Percentiles rank a stretch among this genome's conserved stretches.
These are phyloP conservation scores for Haemorhous mexicanus DNA, from an alignment of 2,113 vertebrate genomes.

Conservation along the genomic window DNA sequence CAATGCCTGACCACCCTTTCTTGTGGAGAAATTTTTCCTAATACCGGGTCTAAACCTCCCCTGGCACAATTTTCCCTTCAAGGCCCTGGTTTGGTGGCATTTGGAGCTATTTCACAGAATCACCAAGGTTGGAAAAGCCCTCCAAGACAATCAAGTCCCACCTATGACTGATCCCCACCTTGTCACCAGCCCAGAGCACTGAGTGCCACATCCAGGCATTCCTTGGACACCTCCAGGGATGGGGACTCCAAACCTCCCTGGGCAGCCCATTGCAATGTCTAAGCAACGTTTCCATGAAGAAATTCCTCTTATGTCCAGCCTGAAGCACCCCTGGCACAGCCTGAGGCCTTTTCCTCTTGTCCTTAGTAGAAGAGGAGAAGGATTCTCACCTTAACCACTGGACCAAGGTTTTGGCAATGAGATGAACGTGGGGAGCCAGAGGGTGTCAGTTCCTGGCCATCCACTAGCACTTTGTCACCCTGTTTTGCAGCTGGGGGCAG, in stretches of 20 bases:
- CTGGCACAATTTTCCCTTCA: not conserved
- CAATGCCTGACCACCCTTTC: not conserved
- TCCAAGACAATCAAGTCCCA: not conserved
- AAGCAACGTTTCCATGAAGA: not conserved
- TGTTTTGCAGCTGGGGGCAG: not conserved
- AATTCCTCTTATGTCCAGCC: not conserved
- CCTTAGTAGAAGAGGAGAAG: not conserved
- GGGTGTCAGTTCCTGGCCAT: not conserved
- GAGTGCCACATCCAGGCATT: accelerated
- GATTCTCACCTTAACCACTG: not conserved
- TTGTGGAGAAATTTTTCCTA: not conserved
- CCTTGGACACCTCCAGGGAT: not conserved
- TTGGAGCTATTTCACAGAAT: not conserved
- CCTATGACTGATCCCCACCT: not conserved
- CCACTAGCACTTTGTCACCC: not conserved
- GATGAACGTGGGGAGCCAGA: not conserved
- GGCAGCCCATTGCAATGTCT: not conserved
- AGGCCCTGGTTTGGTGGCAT: not conserved
- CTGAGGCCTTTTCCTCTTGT: not conserved
- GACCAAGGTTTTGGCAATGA: not conserved
- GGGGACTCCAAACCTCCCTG: not conserved
- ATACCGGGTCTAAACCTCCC: not conserved
- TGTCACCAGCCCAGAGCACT: not conserved
- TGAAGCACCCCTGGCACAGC: not conserved
- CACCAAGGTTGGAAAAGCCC: not conserved